phyloP scores from a whole-genome alignment of 2,797 vertebrate species.

The Podargus strigoides region DNA sequence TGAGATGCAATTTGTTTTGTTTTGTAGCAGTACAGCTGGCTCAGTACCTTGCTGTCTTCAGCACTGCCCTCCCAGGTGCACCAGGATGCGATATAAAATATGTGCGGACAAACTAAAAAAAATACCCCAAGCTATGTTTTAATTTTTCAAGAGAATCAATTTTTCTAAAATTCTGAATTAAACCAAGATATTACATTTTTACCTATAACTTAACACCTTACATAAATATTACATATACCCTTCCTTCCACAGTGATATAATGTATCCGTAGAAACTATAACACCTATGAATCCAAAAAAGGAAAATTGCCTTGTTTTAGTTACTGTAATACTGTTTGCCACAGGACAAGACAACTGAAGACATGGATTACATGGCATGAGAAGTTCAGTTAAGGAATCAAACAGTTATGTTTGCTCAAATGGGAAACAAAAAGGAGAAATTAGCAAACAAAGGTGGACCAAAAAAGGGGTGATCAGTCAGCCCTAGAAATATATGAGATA shows the following conservation, averaged over 20 bases:
- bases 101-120: neutral
- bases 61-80: neutral
- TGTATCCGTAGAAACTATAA: neutral
- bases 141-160: neutral
- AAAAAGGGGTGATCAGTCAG: neutral
- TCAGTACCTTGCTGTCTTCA: neutral
- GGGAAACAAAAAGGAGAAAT: neutral
- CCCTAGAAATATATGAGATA: neutral
- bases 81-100: neutral
- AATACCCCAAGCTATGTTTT: neutral
- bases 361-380: rapidly evolving
- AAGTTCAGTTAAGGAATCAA: neutral
- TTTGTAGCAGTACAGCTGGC: neutral
- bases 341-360: neutral
- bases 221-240: neutral
- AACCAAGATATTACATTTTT: neutral
- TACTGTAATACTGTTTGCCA: neutral
- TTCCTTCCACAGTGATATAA: neutral
- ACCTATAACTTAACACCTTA: neutral
- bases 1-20: neutral
- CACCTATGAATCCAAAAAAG: neutral
- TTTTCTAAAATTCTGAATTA: neutral
- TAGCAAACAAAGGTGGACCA: neutral
- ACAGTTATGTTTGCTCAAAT: neutral
- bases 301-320: neutral